These are phyloP conservation scores for Tromatobia lineatoria DNA, from an alignment of 2,888 invertebrate genomes.

Conservation along the genomic window DNA sequence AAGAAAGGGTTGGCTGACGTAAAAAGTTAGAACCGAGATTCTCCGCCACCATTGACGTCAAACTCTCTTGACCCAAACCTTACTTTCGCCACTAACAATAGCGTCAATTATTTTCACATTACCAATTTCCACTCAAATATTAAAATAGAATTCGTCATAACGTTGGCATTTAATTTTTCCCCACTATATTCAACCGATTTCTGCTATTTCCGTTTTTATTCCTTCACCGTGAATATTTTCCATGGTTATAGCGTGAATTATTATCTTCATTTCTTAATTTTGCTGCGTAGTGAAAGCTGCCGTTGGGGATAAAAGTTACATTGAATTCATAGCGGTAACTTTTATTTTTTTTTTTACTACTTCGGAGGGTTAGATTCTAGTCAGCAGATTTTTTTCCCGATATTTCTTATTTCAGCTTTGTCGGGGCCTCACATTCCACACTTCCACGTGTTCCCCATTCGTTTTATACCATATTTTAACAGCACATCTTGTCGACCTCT, in stretches of 20 bases:
- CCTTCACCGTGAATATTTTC: not conserved
- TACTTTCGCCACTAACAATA: conserved; percentile 79
- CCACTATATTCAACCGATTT: not conserved
- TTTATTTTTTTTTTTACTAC: not conserved
- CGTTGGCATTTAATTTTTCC: conserved; percentile 52
- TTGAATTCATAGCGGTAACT: not conserved
- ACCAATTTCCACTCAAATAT: conserved; percentile 81
- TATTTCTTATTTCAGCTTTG: not conserved
- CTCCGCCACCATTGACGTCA: conserved; percentile 59
- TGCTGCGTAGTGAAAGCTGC: not conserved
- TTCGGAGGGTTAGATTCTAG: not conserved
- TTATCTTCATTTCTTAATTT: not conserved
- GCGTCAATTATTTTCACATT: conserved; percentile 79
- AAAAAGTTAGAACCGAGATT: conserved; percentile 75
- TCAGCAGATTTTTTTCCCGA: not conserved
- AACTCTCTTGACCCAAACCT: conserved; percentile 48
- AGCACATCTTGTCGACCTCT: no score
- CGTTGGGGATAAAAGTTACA: not conserved
- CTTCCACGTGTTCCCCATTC: not conserved
- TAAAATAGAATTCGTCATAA: not conserved
- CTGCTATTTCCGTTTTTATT: not conserved
- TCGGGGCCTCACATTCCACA: not conserved
- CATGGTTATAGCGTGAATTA: not conserved
- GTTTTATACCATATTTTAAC: no score
- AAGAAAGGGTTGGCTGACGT: conserved; percentile 60